phyloP scores from a whole-genome alignment of 2,888 invertebrate genomes.

The Magallana nippona region DNA sequence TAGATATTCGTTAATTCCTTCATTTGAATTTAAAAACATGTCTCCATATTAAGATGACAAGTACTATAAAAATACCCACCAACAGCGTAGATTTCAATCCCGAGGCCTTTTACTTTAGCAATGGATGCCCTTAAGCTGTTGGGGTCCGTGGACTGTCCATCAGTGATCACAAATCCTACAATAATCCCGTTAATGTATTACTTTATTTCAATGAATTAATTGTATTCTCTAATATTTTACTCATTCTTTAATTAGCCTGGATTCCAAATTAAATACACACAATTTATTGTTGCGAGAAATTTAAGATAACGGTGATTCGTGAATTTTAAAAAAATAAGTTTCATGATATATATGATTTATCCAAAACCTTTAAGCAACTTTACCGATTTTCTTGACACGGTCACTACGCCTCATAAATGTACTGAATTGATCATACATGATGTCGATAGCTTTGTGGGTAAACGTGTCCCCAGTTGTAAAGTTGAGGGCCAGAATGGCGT shows the following conservation, averaged over 20 bases:
- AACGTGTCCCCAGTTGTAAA: conserved; percentile 41
- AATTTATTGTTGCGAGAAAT: too few species aligned
- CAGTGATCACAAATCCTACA: conserved; percentile 37
- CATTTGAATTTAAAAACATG: too few species aligned
- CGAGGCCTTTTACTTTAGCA: not conserved
- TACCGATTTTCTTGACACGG: conserved; percentile 29
- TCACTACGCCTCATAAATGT: not conserved
- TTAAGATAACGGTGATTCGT: too few species aligned
- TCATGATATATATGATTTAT: too few species aligned
- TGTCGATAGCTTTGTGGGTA: conserved; percentile 43
- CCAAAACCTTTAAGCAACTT: not conserved
- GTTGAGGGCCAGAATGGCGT: conserved; percentile 27
- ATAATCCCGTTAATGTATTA: not conserved
- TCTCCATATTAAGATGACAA: not conserved
- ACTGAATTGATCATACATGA: conserved; percentile 33
- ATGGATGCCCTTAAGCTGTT: conserved; percentile 25
- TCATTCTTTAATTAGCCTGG: not conserved
- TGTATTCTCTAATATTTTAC: not conserved
- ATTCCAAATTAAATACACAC: too few species aligned
- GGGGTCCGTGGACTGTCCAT: conserved; percentile 43
- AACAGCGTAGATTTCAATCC: conserved; percentile 39
- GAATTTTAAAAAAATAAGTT: too few species aligned
- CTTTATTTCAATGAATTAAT: not conserved
- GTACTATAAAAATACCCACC: conserved; percentile 25
- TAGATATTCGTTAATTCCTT: too few species aligned